Evolutionary conservation across 2,113 vertebrate species (phyloP).

Genomic region (Phylloscopus trochiloides): DNA sequence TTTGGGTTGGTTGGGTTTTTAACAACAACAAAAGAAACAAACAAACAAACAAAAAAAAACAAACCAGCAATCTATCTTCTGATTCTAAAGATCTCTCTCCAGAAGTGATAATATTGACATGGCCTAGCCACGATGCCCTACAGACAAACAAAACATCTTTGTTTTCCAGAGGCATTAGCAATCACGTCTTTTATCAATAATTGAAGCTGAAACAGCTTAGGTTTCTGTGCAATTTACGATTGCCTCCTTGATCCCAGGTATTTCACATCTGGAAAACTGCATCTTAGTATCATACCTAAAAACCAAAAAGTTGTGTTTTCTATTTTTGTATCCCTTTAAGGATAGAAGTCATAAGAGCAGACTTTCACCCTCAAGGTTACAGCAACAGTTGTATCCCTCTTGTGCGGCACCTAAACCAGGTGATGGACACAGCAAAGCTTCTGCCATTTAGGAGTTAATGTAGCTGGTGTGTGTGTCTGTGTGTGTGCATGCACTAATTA

Average conservation of each 20-base stretch:
- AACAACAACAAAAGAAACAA: not conserved
- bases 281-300: not conserved
- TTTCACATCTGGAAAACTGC: not conserved
- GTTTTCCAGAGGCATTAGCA: not conserved
- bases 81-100: not conserved
- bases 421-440: not conserved
- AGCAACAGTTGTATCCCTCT: not conserved
- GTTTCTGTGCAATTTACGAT: not conserved
- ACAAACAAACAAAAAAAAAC: not conserved
- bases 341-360: not conserved
- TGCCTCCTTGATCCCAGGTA: not conserved
- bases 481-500: slow-evolving; percentile 56
- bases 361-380: not conserved
- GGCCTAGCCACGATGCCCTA: not conserved
- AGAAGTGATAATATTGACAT: not conserved
- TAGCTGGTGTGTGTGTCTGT: not conserved
- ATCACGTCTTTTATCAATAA: not conserved
- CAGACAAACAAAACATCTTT: not conserved
- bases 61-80: not conserved
- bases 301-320: not conserved
- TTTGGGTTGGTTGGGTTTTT: not conserved
- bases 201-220: not conserved
- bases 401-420: not conserved
- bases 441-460: slow-evolving; percentile 56
- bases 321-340: not conserved